These are phyloP conservation scores for Cyclargus thomasi DNA, from an alignment of 1,140 invertebrate genomes.

Conservation along the genomic window DNA sequence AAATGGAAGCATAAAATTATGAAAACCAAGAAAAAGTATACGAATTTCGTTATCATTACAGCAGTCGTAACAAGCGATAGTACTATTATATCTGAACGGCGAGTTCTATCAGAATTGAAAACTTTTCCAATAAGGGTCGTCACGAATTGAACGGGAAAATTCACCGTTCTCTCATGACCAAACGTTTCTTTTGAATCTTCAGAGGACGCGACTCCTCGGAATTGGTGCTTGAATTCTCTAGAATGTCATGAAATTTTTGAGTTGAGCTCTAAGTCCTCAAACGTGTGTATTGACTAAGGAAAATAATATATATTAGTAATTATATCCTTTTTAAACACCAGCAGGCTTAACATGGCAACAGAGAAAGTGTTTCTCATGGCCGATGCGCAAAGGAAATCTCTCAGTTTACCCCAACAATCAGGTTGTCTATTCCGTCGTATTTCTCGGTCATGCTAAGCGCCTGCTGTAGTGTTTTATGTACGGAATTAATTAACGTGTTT, in stretches of 20 bases:
- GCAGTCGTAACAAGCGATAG: constrained; percentile 22
- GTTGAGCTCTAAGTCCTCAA: background rate
- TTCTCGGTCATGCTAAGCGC: too few relatives aligned
- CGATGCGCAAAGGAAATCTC: too few relatives aligned
- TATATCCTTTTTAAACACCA: background rate
- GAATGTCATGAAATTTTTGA: background rate
- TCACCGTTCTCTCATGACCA: constrained; percentile 23
- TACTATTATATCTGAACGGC: constrained; percentile 28
- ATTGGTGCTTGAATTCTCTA: constrained; percentile 21
- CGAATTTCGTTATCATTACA: constrained; percentile 18
- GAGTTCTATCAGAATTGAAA: constrained; percentile 29
- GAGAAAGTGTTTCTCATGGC: too few relatives aligned
- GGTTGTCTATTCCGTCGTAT: too few relatives aligned
- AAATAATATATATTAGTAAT: background rate
- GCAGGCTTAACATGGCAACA: too few relatives aligned
- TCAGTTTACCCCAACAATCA: too few relatives aligned
- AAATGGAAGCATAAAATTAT: background rate
- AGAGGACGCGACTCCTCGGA: constrained; percentile 22
- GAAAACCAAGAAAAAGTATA: background rate
- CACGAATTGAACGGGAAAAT: constrained; percentile 31
- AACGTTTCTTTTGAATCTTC: constrained; percentile 30
- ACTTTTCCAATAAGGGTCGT: constrained; percentile 38
- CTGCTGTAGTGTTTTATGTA: too few relatives aligned
- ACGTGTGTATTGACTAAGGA: background rate
- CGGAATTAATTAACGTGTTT: background rate